Evolutionary conservation across 2,113 vertebrate species (phyloP).

Genomic region (Lamprotornis superbus): DNA sequence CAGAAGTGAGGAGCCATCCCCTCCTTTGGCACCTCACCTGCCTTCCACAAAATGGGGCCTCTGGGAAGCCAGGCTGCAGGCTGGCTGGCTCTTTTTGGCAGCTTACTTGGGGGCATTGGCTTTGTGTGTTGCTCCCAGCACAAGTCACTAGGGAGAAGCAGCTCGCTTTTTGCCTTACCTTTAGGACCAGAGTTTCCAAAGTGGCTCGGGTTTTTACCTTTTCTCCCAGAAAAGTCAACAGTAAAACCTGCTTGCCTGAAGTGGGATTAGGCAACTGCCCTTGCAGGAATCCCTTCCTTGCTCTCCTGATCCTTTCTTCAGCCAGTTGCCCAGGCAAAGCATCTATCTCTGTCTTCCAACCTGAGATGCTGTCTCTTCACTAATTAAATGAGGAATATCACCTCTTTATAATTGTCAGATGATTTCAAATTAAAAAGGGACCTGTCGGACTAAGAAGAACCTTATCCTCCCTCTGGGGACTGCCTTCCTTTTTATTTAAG

Average conservation of each 20-base stretch:
- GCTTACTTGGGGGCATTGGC: not conserved
- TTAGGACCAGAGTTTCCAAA: not conserved
- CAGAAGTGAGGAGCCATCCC: not conserved
- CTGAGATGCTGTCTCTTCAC: not conserved
- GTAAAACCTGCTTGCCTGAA: not conserved
- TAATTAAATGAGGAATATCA: slow-evolving; percentile 42
- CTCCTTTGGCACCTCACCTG: slow-evolving; percentile 40
- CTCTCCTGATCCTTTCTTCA: not conserved
- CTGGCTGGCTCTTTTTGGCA: not conserved
- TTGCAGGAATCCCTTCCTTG: not conserved
- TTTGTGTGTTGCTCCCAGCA: not conserved
- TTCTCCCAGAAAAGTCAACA: not conserved
- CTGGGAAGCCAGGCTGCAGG: not conserved
- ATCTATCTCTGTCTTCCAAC: not conserved
- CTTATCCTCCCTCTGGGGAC: slow-evolving; percentile 21
- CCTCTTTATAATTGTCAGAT: slow-evolving; percentile 26
- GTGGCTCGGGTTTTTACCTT: not conserved
- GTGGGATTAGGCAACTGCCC: not conserved
- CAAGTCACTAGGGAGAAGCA: not conserved
- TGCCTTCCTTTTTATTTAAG: slow-evolving; percentile 23
- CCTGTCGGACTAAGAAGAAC: not conserved
- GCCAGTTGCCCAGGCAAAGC: not conserved
- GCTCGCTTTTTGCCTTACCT: not conserved
- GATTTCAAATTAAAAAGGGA: slow-evolving; percentile 39
- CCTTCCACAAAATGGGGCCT: not conserved